Evolutionary conservation across 2,888 invertebrate genomes (phyloP).

Genomic region (Drosophila niveifrons): DNA sequence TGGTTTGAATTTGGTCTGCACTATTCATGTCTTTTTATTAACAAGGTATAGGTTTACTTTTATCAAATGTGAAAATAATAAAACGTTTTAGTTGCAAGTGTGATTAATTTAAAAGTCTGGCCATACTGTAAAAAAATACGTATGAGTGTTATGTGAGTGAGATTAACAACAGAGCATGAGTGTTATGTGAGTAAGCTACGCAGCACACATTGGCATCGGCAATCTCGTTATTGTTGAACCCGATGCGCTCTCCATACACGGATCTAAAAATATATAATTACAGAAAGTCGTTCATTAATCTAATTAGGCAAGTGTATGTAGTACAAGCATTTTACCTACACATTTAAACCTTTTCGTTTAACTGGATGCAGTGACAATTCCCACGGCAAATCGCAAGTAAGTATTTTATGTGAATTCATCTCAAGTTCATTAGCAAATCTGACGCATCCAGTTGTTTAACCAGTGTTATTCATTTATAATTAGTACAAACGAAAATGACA

Average conservation of each 20-base stretch:
- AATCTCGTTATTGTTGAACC: slow-evolving; percentile 4
- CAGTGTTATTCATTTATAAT: slow-evolving; percentile 51
- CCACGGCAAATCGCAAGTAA: background rate
- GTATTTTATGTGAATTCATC: slow-evolving; percentile 35
- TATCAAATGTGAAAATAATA: background rate
- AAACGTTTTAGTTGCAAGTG: slow-evolving; percentile 4
- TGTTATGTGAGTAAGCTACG: slow-evolving; percentile 9
- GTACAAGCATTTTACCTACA: slow-evolving; percentile 1
- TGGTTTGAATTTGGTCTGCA: background rate
- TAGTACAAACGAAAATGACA: slow-evolving; percentile 54
- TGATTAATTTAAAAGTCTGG: slow-evolving; percentile 26
- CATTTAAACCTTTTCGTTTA: background rate
- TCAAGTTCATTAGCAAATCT: slow-evolving; percentile 30
- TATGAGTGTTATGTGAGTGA: slow-evolving; percentile 14
- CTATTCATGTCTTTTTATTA: no score
- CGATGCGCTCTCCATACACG: slow-evolving; percentile 6
- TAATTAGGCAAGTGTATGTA: slow-evolving; percentile 39
- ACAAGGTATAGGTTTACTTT: background rate
- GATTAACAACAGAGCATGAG: slow-evolving; percentile 6
- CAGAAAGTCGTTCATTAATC: slow-evolving; percentile 34
- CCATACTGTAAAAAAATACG: slow-evolving; percentile 5
- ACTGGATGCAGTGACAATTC: slow-evolving; percentile 13
- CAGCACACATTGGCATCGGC: background rate
- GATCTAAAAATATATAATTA: slow-evolving; percentile 56
- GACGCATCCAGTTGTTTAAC: slow-evolving; percentile 55